A percentile compares a stretch with the other conserved stretches of the same genome.
Conservation (phyloP, 2,888 invertebrate species). For the Drosophila formosana region DNA sequence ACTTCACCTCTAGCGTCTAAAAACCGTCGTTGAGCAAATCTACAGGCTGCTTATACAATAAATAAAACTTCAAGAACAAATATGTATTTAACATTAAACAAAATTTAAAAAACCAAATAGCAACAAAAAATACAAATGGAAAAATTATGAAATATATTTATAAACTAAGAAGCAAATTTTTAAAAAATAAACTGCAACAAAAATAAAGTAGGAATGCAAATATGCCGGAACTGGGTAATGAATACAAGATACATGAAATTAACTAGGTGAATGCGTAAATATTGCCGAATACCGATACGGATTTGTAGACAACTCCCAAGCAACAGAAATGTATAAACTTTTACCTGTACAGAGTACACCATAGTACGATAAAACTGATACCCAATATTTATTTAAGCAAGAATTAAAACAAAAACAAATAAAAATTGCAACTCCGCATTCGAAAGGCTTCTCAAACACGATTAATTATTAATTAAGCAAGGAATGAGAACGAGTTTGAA, state of each 20-base stretch:
- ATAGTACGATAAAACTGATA: conserved; percentile 24
- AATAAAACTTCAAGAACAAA: conserved; percentile 46
- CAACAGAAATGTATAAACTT: conserved; percentile 62
- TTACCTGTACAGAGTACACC: conserved; percentile 66
- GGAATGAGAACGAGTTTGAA: conserved; percentile 26
- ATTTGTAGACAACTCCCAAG: conserved; percentile 41
- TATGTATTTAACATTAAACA: conserved; percentile 43
- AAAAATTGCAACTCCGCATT: conserved; percentile 34
- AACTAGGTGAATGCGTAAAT: conserved; percentile 44
- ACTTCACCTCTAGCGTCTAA: conserved; percentile 72
- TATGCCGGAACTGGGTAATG: conserved; percentile 26
- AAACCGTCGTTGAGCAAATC: conserved; percentile 71
- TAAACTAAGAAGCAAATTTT: conserved; percentile 56
- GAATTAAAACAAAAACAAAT: conserved; percentile 5
- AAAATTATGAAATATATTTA: conserved; percentile 49
- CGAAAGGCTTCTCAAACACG: conserved; percentile 52
- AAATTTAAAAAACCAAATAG: conserved; percentile 26
- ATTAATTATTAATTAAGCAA: conserved; percentile 40
- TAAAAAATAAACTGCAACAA: conserved; percentile 31
- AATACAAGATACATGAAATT: conserved; percentile 13
- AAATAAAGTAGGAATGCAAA: conserved; percentile 23
- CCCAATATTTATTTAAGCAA: conserved; percentile 38
- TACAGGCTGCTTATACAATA: conserved; percentile 79
- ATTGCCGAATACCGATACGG: conserved; percentile 21
- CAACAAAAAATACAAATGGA: conserved; percentile 33